Base-by-base conservation (phyloP, 2,888 invertebrate species). In the Digitonthophagus gazella region DNA sequence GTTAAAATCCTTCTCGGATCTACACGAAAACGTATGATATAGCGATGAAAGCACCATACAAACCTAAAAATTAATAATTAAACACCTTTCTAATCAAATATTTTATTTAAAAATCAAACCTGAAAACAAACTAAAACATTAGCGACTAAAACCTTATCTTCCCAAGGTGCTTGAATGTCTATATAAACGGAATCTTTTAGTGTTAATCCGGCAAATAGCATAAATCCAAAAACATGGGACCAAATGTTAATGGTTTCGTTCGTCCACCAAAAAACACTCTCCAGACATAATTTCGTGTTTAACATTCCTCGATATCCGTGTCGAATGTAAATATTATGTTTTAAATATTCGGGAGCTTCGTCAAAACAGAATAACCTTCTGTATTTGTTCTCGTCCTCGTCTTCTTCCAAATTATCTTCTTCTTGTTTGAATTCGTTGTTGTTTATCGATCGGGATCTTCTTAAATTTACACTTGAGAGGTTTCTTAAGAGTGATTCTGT, bases 231-330 rank as follows among this genome's bases (percentile, higher is more conserved):
- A 78, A 98, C 86, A 81, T 98, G 98, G 61, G 95, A 95, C 98
- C 98, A 98, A 80, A 98, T 97, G 80, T 98, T 98, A 80, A 98
- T 89, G 0, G 97, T 97, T 83, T 98, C 98, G 82, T 98, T 98
- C 68, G 95, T 97, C 95, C 96, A 95, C 91, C 95, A 93, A 84
- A 97, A 96, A 80, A 96, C 86, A 82, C 97, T 97, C 85, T 94
- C 93, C 81, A 95, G 84, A 79, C 96, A 96, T 75, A 95, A 84
- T 80, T 88, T 89, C n/a, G 92, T 91, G 3, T 92, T 90, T 66
- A 96, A 85, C 74, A 91, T 88, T 76, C 92, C 92, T 77, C 96
- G 87, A 81, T 97, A 97, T 8, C 97, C 97, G 74, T 89, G 87
- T 71, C 90, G 86, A 74, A 97, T 95, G 79, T 86, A 96, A 2